Conservation (phyloP, 2,888 invertebrate genomes). For the Liodrosophila aerea region DNA sequence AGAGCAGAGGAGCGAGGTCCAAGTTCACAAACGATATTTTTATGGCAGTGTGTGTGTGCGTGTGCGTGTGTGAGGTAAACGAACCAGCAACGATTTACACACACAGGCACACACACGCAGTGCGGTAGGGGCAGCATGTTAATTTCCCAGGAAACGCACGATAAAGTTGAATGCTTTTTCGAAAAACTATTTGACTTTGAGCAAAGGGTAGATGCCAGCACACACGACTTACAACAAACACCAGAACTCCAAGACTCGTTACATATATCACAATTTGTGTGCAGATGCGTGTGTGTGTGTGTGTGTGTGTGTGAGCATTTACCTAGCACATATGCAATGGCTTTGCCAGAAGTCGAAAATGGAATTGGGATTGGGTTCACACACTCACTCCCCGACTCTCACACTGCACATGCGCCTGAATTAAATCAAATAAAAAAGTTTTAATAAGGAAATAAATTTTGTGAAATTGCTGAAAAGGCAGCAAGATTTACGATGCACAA, state of each 20-base stretch:
- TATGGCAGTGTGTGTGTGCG: constrained; percentile 36
- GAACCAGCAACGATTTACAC: constrained; percentile 48
- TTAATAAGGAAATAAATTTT: constrained; percentile 77
- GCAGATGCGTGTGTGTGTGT: constrained; percentile 2
- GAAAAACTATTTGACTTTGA: constrained; percentile 74
- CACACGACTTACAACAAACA: constrained; percentile 24
- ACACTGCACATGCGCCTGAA: constrained; percentile 57
- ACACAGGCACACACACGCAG: constrained; percentile 10
- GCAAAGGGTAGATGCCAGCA: constrained; percentile 46
- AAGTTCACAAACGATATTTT: constrained; percentile 57
- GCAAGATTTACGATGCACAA: constrained; percentile 73
- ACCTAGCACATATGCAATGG: constrained; percentile 39
- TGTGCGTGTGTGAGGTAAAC: constrained; percentile 37
- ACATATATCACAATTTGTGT: constrained; percentile 60
- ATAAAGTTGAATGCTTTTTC: constrained; percentile 76
- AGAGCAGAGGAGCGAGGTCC: constrained; percentile 8
- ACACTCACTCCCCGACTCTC: neutral
- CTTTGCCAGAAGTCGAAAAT: constrained; percentile 20
- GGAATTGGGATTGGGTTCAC: constrained; percentile 4
- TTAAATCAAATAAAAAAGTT: constrained; percentile 77
- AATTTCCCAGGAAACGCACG: constrained; percentile 79
- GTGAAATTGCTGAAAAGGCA: constrained; percentile 73
- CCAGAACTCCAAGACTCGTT: constrained; percentile 46
- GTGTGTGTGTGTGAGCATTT: constrained; percentile 19
- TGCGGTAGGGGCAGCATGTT: constrained; percentile 58